Conservation (phyloP, 2,888 invertebrate genomes). For the Epinotia brunnichana region DNA sequence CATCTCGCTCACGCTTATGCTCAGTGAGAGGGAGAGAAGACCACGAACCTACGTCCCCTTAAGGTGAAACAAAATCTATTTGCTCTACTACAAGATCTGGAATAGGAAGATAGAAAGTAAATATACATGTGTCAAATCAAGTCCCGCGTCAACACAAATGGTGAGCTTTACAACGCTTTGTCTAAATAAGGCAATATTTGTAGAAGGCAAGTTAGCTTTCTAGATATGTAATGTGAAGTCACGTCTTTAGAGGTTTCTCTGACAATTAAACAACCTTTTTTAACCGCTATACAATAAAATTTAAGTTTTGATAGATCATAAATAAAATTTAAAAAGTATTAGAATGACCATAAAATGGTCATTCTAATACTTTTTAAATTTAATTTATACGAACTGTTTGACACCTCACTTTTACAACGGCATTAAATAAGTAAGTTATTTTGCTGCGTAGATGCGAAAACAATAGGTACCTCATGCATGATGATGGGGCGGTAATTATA, state of each 20-base stretch:
- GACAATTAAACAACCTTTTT: not conserved
- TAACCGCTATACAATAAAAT: not conserved
- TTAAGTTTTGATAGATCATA: not conserved
- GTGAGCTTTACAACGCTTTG: conserved; percentile 22
- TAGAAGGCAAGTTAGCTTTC: conserved; percentile 17
- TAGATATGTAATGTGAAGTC: conserved; percentile 12
- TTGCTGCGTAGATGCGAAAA: not conserved
- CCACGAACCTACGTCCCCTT: too few relatives aligned
- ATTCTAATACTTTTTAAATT: too few relatives aligned
- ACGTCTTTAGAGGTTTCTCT: conserved; percentile 2
- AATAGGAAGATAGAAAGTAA: conserved; percentile 17
- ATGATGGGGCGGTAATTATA: too few relatives aligned
- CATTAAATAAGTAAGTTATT: not conserved
- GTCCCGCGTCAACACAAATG: conserved; percentile 44
- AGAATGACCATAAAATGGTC: too few relatives aligned
- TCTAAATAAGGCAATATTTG: conserved; percentile 28
- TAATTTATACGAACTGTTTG: not conserved
- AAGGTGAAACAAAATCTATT: not conserved
- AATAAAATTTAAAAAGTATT: not conserved
- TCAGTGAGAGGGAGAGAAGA: too few relatives aligned
- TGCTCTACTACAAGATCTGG: conserved; percentile 7
- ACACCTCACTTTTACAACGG: not conserved
- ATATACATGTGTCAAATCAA: conserved; percentile 45
- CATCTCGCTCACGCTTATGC: too few relatives aligned
- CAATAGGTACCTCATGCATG: not conserved